Conservation (phyloP, 2,888 invertebrate genomes). For the Keiferia lycopersicella region DNA sequence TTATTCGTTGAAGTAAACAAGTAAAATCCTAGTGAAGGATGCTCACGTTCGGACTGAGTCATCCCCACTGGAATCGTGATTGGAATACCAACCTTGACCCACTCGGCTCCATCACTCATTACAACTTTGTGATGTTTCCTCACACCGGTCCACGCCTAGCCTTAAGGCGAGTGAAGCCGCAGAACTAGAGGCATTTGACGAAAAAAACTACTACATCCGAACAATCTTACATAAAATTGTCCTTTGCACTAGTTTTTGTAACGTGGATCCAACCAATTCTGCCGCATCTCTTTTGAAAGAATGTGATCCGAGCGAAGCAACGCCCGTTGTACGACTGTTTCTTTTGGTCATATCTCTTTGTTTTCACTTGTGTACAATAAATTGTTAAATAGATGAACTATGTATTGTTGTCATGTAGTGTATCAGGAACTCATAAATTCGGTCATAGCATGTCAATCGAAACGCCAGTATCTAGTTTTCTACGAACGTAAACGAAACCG, state of each 20-base stretch:
- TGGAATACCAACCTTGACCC: slow-evolving; percentile 9
- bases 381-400: no score
- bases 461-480: slow-evolving; percentile 47
- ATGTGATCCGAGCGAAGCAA: no score
- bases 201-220: no score
- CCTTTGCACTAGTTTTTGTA: no score
- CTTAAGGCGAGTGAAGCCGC: no score
- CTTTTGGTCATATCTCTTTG: no score
- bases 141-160: not conserved
- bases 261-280: no score
- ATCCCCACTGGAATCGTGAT: slow-evolving; percentile 7
- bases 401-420: not conserved
- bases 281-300: no score
- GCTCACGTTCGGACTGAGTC: slow-evolving; percentile 5
- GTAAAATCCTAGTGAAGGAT: slow-evolving; percentile 2
- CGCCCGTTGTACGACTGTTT: no score
- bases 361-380: no score
- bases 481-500: slow-evolving; percentile 47
- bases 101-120: not conserved
- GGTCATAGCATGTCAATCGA: slow-evolving; percentile 37
- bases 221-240: no score
- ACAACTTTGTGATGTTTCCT: slow-evolving; percentile 7
- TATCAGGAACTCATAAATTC: slow-evolving; percentile 14
- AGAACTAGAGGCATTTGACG: no score
- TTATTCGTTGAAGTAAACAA: not conserved